Evolutionary conservation across 2,113 vertebrate species (phyloP), one percentile per base, ranked within the genome.

Genomic region (Aegotheles bennettii): DNA sequence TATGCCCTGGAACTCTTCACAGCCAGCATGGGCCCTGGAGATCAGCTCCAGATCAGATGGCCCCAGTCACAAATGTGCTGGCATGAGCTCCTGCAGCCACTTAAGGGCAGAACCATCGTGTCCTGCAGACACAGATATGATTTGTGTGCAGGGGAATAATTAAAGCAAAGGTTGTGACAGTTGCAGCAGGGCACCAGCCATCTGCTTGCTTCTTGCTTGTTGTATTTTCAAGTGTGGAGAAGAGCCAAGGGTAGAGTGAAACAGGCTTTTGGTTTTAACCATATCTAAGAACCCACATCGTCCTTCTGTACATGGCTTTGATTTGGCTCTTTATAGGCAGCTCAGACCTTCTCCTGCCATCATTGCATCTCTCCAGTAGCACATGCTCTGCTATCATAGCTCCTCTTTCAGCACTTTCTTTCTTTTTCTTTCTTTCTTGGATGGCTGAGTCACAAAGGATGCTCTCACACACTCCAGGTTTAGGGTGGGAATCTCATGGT

Each of bases 61-160:
- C 31, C 54, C 16, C 31, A 15, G 1, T 31, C 42, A 23, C 74
- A 47, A 13, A 14, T 8, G 9, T 13, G 1, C 20, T n/a, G 65
- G n/a, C 50, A 6, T 9, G 47, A 87, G 69, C 83, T 31, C 1
- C 35, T 33, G 40, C 60, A 40, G 70, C 53, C 3, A 1, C 40
- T 31, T 14, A 13, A 19, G 68, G 53, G 76, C 84, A 86, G 63
- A 51, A 10, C 29, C 4, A 0, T 15, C 5, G 28, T 60, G 56
- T 70, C 20, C 29, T 18, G 15, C 23, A 67, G 35, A 1, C 47
- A 26, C 40, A 57, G n/a, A 16, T 24, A 23, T 0, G 2, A 7
- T 31, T 20, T 65, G 10, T 84, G 54, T 35, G 50, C 43, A 19
- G 73, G 64, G 40, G 35, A 48, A 11, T 21, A 10, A 16, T 23